Conservation (phyloP, 1,140 invertebrate genomes). For the Cardiocondyla obscurior region DNA sequence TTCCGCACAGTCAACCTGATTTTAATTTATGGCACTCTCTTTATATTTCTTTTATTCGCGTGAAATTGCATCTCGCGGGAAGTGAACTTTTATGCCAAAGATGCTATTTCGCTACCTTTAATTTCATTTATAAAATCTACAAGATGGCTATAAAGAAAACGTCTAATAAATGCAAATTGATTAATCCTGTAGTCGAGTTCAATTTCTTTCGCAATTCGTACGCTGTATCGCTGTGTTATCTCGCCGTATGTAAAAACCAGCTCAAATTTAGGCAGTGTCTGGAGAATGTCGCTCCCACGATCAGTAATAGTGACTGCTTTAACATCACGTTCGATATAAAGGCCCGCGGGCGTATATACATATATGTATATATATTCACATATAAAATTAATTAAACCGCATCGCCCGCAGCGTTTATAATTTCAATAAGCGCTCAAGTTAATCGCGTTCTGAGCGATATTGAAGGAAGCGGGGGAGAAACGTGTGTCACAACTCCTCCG, state of each 20-base stretch:
- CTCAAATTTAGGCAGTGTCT: constrained; percentile 52
- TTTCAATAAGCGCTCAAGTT: not conserved
- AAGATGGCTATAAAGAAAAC: not conserved
- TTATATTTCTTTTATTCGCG: not conserved
- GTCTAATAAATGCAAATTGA: constrained; percentile 1
- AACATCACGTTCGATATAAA: constrained; percentile 26
- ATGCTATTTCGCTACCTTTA: not conserved
- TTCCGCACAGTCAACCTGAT: not conserved
- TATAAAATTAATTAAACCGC: constrained; percentile 47
- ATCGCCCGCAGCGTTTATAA: not conserved
- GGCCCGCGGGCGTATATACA: not conserved
- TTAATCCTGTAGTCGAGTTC: not conserved
- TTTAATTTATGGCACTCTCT: not conserved
- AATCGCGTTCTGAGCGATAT: not conserved
- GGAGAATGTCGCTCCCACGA: not conserved
- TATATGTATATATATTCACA: constrained; percentile 21
- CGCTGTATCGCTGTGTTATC: not conserved
- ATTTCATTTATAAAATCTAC: not conserved
- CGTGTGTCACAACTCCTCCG: constrained; percentile 1
- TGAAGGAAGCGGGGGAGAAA: constrained; percentile 23
- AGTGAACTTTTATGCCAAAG: not conserved
- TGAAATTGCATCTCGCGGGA: not conserved
- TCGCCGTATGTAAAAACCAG: constrained; percentile 11
- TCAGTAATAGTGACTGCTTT: constrained; percentile 26
- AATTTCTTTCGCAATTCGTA: not conserved